A percentile compares a stretch with the other conserved stretches of the same genome.
Conservation (phyloP, 2,797 vertebrate genomes). For the Danio tinwini region DNA sequence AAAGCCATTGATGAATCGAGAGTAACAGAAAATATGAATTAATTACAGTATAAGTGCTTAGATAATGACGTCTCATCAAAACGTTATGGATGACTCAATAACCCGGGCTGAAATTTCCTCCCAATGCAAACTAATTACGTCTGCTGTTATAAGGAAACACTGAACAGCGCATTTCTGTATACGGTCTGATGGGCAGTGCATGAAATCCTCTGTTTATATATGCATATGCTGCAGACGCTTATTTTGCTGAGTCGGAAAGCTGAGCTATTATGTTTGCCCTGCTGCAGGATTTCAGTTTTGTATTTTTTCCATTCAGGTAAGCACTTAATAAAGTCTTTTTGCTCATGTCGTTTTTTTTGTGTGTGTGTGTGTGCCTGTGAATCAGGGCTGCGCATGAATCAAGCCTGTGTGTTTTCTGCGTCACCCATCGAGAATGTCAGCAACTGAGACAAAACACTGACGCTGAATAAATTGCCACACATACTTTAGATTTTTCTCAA, state of each 20-base stretch:
- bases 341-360: not conserved
- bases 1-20: constrained; percentile 67
- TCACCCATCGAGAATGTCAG: constrained; percentile 4
- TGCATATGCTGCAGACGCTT: constrained; percentile 46
- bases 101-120: constrained; percentile 57
- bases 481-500: not conserved
- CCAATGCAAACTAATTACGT: constrained; percentile 65
- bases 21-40: constrained; percentile 65
- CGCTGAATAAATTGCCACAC: not conserved
- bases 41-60: constrained; percentile 67
- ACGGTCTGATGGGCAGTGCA: constrained; percentile 57
- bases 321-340: constrained; percentile 28
- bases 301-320: constrained; percentile 13
- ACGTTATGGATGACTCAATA: constrained; percentile 76
- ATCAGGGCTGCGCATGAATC: not conserved
- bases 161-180: constrained; percentile 47
- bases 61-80: constrained; percentile 68
- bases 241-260: constrained; percentile 41
- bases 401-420: not conserved
- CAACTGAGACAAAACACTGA: constrained; percentile 22
- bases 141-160: constrained; percentile 57
- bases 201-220: constrained; percentile 55
- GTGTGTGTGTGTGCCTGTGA: constrained; percentile 28
- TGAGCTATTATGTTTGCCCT: constrained; percentile 14
- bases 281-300: not conserved